phyloP scores from a whole-genome alignment of 2,797 vertebrate species.

The Intellagama lesueurii region DNA sequence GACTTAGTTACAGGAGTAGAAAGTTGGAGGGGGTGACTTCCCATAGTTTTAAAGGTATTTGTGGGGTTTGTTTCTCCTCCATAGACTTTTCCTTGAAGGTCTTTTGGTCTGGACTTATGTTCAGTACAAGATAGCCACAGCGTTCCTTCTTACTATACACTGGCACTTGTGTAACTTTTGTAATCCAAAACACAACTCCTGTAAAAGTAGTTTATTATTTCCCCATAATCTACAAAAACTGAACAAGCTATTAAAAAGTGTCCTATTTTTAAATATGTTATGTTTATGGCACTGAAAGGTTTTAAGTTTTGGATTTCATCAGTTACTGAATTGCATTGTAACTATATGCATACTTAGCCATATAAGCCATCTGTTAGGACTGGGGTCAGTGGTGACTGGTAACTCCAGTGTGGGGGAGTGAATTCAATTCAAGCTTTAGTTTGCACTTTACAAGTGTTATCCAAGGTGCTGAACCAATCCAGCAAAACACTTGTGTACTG shows the following conservation, averaged over 20 bases:
- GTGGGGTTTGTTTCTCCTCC: background rate
- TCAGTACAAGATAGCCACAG: background rate
- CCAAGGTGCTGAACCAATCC: too few species aligned
- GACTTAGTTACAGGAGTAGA: background rate
- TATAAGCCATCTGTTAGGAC: background rate
- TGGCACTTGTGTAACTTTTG: background rate
- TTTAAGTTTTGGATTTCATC: background rate
- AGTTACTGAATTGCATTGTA: background rate
- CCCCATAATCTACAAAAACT: background rate
- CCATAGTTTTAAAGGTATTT: background rate
- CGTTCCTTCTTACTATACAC: background rate
- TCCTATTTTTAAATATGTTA: background rate
- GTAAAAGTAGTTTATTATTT: background rate
- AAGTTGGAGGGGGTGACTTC: background rate
- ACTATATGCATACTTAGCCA: background rate
- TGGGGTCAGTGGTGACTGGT: background rate
- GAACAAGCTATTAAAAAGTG: background rate
- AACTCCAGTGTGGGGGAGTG: background rate
- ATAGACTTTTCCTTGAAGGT: background rate
- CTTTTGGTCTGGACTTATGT: background rate
- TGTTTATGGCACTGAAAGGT: background rate
- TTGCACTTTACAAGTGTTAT: too few species aligned
- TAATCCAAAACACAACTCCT: background rate
- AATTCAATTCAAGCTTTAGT: too few species aligned
- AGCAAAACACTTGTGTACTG: too few species aligned